Evolutionary conservation across 1,140 invertebrate species (phyloP).

Genomic region (Cotesia vestalis): DNA sequence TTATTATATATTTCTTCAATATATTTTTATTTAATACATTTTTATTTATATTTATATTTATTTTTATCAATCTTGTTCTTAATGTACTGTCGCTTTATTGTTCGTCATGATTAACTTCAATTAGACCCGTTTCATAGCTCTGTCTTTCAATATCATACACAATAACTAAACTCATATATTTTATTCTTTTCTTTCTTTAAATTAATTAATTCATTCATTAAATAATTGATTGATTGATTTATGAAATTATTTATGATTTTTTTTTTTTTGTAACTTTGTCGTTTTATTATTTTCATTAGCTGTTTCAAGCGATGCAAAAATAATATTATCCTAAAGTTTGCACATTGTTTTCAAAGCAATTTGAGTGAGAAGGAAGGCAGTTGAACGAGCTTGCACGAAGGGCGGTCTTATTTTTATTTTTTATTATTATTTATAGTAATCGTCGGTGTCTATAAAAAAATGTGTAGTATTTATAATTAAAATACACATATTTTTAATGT

Average conservation of each 20-base stretch:
- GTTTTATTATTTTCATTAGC: slow-evolving; percentile 24
- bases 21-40: slow-evolving; percentile 10
- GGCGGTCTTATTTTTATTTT: slow-evolving; percentile 21
- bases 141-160: slow-evolving; percentile 4
- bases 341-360: slow-evolving; percentile 39
- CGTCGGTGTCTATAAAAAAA: no score
- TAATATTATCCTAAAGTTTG: slow-evolving; percentile 38
- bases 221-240: neutral
- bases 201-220: no score
- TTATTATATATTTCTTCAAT: slow-evolving; percentile 35
- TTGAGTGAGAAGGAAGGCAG: slow-evolving; percentile 43
- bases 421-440: slow-evolving; percentile 13
- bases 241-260: neutral
- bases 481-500: neutral
- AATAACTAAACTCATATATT: neutral
- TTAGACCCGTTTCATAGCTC: slow-evolving; percentile 33
- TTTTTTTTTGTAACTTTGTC: slow-evolving; percentile 10
- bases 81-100: slow-evolving; percentile 17
- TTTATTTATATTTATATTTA: neutral
- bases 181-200: slow-evolving; percentile 10
- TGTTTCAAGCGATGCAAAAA: slow-evolving; percentile 42
- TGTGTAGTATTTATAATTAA: neutral
- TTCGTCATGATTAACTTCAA: slow-evolving; percentile 16
- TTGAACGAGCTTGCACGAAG: slow-evolving; percentile 44
- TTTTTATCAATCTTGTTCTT: neutral